Evolutionary conservation across 2,888 invertebrate genomes (phyloP).

Genomic region (Amphipoea lucens): DNA sequence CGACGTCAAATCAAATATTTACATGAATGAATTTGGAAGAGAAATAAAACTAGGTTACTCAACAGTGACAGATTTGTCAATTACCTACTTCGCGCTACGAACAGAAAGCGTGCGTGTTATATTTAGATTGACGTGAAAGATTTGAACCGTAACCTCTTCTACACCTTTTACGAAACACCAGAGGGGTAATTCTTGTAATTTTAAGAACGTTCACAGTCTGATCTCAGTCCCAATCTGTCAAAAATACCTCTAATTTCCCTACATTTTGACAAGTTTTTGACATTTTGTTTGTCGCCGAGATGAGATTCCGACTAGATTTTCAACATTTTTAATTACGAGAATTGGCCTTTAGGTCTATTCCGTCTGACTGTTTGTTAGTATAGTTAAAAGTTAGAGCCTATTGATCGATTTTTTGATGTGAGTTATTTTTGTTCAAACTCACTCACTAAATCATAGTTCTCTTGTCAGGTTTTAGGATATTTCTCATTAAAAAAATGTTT

Average conservation of each 20-base stretch:
- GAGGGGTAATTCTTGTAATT: no score
- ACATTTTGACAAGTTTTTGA: no score
- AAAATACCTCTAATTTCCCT: no score
- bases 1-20: slow-evolving; percentile 39
- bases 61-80: slow-evolving; percentile 16
- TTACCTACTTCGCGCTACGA: background rate
- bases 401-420: background rate
- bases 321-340: no score
- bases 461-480: background rate
- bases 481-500: background rate
- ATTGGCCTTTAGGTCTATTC: no score
- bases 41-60: slow-evolving; percentile 28
- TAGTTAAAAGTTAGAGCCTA: background rate
- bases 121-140: background rate
- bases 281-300: no score
- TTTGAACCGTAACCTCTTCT: background rate
- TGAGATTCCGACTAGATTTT: no score
- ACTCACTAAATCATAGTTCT: background rate
- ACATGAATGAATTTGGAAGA: slow-evolving; percentile 30
- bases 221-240: no score
- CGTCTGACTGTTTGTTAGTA: background rate
- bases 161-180: background rate
- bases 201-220: no score
- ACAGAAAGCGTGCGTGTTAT: slow-evolving; percentile 5
- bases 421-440: background rate